These are phyloP conservation scores for Tetramorium alpestre DNA, from an alignment of 1,140 invertebrate species.

Conservation along the genomic window DNA sequence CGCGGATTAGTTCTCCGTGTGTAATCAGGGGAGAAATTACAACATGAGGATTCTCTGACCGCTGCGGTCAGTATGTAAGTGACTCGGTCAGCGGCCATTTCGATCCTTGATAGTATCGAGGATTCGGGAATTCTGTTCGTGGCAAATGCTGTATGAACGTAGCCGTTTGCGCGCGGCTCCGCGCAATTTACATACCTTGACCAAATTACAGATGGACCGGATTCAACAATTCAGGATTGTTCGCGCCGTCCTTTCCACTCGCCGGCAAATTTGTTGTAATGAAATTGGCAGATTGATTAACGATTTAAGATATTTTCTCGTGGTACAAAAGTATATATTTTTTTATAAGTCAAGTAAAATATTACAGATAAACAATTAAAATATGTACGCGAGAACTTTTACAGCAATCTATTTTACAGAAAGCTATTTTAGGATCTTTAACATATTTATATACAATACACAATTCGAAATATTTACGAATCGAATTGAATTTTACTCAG, in stretches of 20 bases:
- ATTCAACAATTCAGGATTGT: conserved; percentile 37
- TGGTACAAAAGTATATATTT: neutral
- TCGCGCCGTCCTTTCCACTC: neutral
- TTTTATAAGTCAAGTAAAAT: neutral
- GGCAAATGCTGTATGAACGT: conserved; percentile 41
- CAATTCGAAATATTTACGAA: no score
- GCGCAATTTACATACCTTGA: conserved; percentile 56
- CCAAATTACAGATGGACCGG: conserved; percentile 32
- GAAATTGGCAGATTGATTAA: neutral
- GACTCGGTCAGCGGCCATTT: conserved; percentile 51
- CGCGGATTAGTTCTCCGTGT: conserved; percentile 49
- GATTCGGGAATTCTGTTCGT: conserved; percentile 41
- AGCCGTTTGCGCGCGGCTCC: neutral
- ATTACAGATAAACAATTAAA: neutral
- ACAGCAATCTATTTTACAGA: neutral
- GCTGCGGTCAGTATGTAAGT: conserved; percentile 53
- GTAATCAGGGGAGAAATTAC: conserved; percentile 51
- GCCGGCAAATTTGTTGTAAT: neutral
- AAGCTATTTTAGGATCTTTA: neutral
- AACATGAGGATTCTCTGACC: conserved; percentile 52
- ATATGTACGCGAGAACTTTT: neutral
- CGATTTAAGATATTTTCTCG: neutral
- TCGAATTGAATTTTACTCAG: neutral
- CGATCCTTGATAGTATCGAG: conserved; percentile 53
- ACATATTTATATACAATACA: neutral